A percentile compares a stretch with the other conserved stretches of the same genome.
Evolutionary conservation across 2,113 vertebrate genomes (phyloP).

Genomic region (Rhagologus leucostigma): DNA sequence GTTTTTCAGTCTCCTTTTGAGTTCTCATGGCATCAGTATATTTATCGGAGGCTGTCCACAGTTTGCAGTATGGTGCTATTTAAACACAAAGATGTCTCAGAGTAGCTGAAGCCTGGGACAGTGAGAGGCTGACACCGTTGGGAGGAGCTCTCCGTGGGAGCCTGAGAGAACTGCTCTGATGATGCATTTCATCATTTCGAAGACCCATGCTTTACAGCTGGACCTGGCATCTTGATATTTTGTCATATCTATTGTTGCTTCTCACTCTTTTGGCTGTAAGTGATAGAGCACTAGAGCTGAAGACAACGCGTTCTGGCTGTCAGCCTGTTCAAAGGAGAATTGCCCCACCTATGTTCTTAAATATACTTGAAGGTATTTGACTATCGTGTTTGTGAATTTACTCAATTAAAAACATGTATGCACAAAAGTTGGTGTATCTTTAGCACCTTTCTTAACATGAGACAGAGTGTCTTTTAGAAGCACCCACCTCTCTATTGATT

Average conservation of each 20-base stretch:
- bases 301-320: background rate
- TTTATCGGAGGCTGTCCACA: background rate
- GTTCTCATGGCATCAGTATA: background rate
- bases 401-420: background rate
- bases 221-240: background rate
- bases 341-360: background rate
- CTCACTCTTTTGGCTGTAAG: background rate
- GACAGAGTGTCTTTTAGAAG: background rate
- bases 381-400: background rate
- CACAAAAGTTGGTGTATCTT: background rate
- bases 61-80: background rate
- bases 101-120: background rate
- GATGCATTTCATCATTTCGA: background rate
- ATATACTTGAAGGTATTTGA: background rate
- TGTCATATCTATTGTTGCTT: background rate
- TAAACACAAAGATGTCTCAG: background rate
- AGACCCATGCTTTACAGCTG: background rate
- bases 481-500: background rate
- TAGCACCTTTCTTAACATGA: background rate
- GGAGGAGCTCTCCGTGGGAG: background rate
- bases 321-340: background rate
- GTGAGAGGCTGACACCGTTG: background rate
- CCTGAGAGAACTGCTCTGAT: background rate
- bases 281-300: background rate
- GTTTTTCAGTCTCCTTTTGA: background rate